phyloP scores from a whole-genome alignment of 2,113 vertebrate species.

The Steatornis caripensis region DNA sequence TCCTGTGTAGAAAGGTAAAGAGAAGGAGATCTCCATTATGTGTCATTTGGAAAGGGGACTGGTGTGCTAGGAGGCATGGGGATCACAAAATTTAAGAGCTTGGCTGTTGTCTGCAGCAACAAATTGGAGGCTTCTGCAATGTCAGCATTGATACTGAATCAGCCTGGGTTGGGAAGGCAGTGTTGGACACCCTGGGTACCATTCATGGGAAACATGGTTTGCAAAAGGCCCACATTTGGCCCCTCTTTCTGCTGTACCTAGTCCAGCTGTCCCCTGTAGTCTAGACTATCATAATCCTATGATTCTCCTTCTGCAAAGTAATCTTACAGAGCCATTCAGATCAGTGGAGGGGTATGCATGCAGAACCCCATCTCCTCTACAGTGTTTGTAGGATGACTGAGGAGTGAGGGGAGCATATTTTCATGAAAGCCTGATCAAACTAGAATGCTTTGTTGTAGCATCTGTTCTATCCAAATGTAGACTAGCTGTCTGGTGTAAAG shows the following conservation, averaged over 20 bases:
- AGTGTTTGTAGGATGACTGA: not conserved
- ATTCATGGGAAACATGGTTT: not conserved
- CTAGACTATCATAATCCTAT: accelerated
- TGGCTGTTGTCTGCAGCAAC: not conserved
- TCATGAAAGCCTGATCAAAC: not conserved
- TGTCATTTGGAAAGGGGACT: not conserved
- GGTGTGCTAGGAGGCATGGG: not conserved
- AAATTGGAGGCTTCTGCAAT: not conserved
- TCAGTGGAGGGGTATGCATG: not conserved
- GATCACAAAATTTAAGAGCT: not conserved
- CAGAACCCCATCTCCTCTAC: not conserved
- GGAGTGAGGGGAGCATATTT: not conserved
- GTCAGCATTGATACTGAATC: not conserved
- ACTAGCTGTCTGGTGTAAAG: not conserved
- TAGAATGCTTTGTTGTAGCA: not conserved
- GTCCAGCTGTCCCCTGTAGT: not conserved
- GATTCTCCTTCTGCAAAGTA: not conserved
- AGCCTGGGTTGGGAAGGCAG: not conserved
- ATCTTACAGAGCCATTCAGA: not conserved
- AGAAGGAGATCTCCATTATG: not conserved
- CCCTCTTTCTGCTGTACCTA: not conserved
- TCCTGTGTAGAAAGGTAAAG: not conserved
- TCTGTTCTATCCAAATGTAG: not conserved
- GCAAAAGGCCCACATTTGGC: not conserved
- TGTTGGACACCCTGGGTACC: not conserved